Evolutionary conservation across 2,797 vertebrate genomes (phyloP), one percentile per base, ranked within the genome.

Genomic region (Crypturellus tataupa): DNA sequence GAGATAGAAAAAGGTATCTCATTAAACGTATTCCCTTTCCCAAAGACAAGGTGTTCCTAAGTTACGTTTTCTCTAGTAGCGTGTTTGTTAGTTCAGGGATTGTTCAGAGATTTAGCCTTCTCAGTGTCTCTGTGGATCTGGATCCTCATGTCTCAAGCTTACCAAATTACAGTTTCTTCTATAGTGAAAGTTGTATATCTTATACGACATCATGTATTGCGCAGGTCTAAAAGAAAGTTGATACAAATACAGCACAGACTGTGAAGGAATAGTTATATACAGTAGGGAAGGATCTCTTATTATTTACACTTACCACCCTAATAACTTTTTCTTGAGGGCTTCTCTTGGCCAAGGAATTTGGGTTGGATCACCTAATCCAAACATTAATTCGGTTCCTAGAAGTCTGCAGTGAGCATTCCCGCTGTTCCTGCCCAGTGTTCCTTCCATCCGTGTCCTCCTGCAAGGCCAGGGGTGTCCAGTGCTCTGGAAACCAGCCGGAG

Each of bases 371-470:
- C 15, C 18, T 42, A 39, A 91, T 33, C 73, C 90, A 73, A 23
- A 1, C 6, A 44, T 80, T 71, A 39, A 65, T 25, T 33, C 14
- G 11, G 17, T 67, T 29, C 10, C 31, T 64, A 68, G 19, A 2
- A 24, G 4, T 73, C 35, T 78, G 6, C 70, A 49, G 20, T 6
- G 27, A 17, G 8, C 37, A 37, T 40, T 89, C 20, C 37, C 49
- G n/a, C 56, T 23, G 2, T 4, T 59, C 73, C 59, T 62, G n/a
- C 17, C 1, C 2, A 71, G 33, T 15, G 25, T 9, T 42, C 16
- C n/a, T 62, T 23, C 63, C 49, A 39, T 55, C 49, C 37, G 5
- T 79, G 18, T 29, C 68, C 35, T 23, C 56, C 0, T 0, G 4
- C 33, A 47, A 83, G 35, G 15, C 24, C 40, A 37, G 39, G 62